Conservation (phyloP, 2,888 invertebrate genomes). For the Sipunculus nudus region DNA sequence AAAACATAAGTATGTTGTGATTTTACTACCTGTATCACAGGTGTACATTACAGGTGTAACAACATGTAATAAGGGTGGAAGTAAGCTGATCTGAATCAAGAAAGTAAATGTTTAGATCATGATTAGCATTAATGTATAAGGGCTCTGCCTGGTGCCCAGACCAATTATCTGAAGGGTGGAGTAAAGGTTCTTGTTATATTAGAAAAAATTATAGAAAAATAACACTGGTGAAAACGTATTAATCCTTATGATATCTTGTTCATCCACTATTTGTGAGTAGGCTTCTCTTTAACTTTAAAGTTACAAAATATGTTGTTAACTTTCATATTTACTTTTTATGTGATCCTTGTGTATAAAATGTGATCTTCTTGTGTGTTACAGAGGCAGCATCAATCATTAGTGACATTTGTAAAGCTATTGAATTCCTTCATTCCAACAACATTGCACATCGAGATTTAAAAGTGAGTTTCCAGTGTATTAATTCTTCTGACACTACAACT, state of each 20-base stretch:
- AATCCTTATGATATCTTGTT: not conserved
- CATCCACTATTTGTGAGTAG: conserved; percentile 9
- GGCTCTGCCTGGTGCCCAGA: too few relatives aligned
- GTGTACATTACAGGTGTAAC: too few relatives aligned
- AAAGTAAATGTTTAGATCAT: too few relatives aligned
- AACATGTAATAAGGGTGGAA: too few relatives aligned
- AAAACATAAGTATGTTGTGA: too few relatives aligned
- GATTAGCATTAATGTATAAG: too few relatives aligned
- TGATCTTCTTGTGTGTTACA: conserved; percentile 59
- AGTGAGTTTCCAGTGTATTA: conserved; percentile 71
- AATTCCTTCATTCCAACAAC: conserved; percentile 90
- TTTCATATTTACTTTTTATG: conserved; percentile 2
- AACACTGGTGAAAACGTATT: too few relatives aligned
- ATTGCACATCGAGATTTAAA: conserved; percentile 98
- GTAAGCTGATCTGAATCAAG: too few relatives aligned
- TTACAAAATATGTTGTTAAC: not conserved
- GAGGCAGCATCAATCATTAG: conserved; percentile 95
- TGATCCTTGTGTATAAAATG: not conserved
- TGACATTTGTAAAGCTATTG: conserved; percentile 94
- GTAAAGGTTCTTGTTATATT: too few relatives aligned
- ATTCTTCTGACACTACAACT: not conserved
- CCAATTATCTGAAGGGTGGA: too few relatives aligned
- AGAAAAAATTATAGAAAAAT: too few relatives aligned
- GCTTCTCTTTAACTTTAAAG: not conserved
- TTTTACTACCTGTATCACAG: too few relatives aligned